These are phyloP conservation scores for Vulpes vulpes DNA, from an alignment of 2,113 vertebrate genomes.

Conservation along the genomic window DNA sequence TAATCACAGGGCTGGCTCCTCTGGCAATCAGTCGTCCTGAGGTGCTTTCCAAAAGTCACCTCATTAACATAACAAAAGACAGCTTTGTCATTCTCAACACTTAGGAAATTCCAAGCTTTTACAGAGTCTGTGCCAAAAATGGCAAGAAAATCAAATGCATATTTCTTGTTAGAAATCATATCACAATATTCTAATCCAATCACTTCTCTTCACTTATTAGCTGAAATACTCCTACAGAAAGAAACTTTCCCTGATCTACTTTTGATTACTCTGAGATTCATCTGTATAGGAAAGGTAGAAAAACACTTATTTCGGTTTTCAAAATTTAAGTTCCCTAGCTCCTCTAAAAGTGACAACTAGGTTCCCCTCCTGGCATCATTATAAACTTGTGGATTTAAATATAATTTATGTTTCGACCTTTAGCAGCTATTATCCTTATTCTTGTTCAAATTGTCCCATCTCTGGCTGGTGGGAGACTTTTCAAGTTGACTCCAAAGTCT, in stretches of 20 bases:
- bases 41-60: not conserved
- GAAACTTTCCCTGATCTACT: not conserved
- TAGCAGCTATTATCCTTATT: not conserved
- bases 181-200: not conserved
- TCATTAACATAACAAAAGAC: not conserved
- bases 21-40: not conserved
- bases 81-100: not conserved
- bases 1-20: not conserved
- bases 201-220: not conserved
- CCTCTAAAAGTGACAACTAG: not conserved
- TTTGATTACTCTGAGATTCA: not conserved
- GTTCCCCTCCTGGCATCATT: not conserved
- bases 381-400: not conserved
- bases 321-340: not conserved
- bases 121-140: not conserved
- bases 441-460: not conserved
- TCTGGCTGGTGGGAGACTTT: not conserved
- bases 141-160: not conserved
- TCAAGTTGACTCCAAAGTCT: not conserved
- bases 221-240: not conserved
- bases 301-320: not conserved
- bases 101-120: not conserved
- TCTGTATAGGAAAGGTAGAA: not conserved
- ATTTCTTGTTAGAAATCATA: not conserved
- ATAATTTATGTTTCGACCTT: not conserved